phyloP scores from a whole-genome alignment of 2,113 vertebrate species.

The Hystrix brachyura region DNA sequence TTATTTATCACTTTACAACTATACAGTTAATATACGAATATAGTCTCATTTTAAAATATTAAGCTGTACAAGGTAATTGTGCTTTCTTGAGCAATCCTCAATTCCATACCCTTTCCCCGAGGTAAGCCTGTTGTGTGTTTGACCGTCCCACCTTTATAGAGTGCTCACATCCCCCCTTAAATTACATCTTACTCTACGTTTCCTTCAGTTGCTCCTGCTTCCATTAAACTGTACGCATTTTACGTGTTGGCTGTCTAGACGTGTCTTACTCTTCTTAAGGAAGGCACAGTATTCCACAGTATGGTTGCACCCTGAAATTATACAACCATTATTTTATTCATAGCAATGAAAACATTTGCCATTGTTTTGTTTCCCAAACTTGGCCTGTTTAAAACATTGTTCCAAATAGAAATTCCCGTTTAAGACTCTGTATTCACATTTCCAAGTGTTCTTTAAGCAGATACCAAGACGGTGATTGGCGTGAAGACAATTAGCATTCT shows the following conservation, averaged over 20 bases:
- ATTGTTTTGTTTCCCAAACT: background rate
- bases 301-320: background rate
- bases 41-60: background rate
- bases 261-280: background rate
- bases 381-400: background rate
- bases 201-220: background rate
- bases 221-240: background rate
- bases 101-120: background rate
- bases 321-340: background rate
- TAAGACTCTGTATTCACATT: background rate
- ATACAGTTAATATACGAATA: background rate
- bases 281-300: background rate
- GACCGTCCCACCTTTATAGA: background rate
- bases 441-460: background rate
- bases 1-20: background rate
- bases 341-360: background rate
- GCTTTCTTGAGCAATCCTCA: background rate
- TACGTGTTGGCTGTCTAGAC: background rate
- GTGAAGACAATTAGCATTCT: background rate
- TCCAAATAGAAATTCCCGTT: background rate
- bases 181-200: background rate
- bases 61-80: background rate
- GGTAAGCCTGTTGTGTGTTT: background rate
- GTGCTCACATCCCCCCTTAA: background rate
- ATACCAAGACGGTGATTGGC: background rate